Conservation (phyloP, 2,113 vertebrate genomes). For the Rhipidura dahli region DNA sequence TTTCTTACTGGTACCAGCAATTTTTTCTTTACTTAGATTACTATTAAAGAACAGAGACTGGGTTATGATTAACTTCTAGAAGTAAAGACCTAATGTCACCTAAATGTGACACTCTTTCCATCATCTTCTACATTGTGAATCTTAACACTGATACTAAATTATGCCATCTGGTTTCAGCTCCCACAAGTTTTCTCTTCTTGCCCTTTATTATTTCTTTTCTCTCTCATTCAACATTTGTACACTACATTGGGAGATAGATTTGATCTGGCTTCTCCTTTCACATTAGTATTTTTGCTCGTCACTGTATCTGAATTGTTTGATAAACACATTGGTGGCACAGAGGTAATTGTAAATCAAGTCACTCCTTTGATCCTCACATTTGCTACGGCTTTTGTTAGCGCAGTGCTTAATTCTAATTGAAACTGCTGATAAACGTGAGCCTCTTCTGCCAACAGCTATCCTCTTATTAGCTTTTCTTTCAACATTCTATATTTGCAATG, state of each 20-base stretch:
- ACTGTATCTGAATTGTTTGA: not conserved
- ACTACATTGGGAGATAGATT: not conserved
- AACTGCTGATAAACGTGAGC: not conserved
- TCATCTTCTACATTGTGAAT: not conserved
- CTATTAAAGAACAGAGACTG: not conserved
- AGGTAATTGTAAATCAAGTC: conserved; percentile 4
- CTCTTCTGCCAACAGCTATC: not conserved
- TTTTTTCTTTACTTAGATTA: not conserved
- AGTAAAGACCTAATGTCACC: not conserved
- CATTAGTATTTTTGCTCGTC: conserved; percentile 6
- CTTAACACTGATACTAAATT: not conserved
- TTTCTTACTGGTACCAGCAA: not conserved
- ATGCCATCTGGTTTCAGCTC: not conserved
- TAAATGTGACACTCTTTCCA: not conserved
- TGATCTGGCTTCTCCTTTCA: not conserved
- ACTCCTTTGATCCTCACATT: conserved; percentile 1
- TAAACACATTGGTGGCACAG: not conserved
- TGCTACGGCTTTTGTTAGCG: not conserved
- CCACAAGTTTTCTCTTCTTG: not conserved
- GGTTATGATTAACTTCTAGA: not conserved
- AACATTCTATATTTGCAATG: not conserved
- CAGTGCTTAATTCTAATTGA: not conserved
- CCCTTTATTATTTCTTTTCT: not conserved
- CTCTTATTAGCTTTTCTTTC: conserved; percentile 19
- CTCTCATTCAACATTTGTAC: not conserved